Evolutionary conservation across 23 tunicate species (phyloP).

Genomic region (Ascidia mentula): DNA sequence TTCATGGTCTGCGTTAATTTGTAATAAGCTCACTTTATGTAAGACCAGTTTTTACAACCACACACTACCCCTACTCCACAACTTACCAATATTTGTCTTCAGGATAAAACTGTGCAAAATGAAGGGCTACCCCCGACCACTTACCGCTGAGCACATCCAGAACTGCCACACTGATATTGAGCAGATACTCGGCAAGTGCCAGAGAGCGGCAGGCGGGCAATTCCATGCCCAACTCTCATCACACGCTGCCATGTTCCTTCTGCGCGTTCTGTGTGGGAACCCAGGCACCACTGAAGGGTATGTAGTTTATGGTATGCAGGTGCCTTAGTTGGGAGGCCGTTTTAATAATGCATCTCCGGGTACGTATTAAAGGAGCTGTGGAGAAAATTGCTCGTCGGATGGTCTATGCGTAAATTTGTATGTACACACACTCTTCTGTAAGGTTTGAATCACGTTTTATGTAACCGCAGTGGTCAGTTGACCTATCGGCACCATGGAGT

Average conservation of each 20-base stretch:
- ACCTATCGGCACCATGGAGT: no score
- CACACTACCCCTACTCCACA: background rate
- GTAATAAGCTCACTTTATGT: no score
- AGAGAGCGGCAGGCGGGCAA: conserved; percentile 30
- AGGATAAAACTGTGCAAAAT: conserved; percentile 78
- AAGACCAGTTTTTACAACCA: no score
- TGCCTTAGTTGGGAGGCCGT: background rate
- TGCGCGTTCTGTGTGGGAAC: conserved; percentile 54
- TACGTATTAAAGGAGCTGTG: no score
- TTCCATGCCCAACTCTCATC: conserved; percentile 74
- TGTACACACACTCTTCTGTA: no score
- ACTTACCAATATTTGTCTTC: background rate
- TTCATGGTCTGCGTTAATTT: no score
- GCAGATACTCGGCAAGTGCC: conserved; percentile 31
- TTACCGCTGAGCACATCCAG: conserved; percentile 15
- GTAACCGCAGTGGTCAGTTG: no score
- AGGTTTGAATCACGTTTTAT: no score
- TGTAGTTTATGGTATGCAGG: background rate
- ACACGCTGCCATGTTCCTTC: conserved; percentile 57
- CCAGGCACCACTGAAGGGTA: background rate
- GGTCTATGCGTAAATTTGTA: no score
- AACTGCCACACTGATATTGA: conserved; percentile 60
- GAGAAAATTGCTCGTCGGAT: no score
- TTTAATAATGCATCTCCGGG: background rate
- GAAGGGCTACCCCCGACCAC: conserved; percentile 48